phyloP scores from a whole-genome alignment of 2,888 invertebrate genomes.

The Drosophila infuscata region DNA sequence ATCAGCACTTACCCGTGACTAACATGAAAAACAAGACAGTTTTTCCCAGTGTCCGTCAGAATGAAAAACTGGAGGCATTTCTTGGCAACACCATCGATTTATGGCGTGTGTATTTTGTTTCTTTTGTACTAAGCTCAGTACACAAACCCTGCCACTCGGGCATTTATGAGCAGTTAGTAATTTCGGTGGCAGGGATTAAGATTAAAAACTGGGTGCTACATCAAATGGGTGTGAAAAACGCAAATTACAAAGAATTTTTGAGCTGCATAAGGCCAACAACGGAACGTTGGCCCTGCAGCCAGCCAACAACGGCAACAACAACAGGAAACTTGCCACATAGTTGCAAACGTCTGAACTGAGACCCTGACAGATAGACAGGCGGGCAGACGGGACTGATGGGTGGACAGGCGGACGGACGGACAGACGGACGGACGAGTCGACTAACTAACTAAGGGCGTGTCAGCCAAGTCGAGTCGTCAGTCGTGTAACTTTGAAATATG shows the following conservation, averaged over 20 bases:
- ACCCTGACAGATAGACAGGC: constrained; percentile 49
- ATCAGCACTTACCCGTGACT: constrained; percentile 45
- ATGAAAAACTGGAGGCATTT: constrained; percentile 48
- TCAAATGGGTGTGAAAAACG: constrained; percentile 80
- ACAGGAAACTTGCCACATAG: constrained; percentile 77
- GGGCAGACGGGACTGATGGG: constrained; percentile 25
- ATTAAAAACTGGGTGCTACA: constrained; percentile 74
- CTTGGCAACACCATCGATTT: constrained; percentile 75
- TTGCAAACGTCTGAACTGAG: constrained; percentile 58
- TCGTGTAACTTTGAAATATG: constrained; percentile 81
- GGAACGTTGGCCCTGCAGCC: constrained; percentile 39
- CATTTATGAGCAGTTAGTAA: constrained; percentile 72
- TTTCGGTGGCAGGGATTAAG: constrained; percentile 81
- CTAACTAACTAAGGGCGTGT: constrained; percentile 80
- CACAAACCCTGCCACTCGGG: constrained; percentile 32
- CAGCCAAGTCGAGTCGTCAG: constrained; percentile 72
- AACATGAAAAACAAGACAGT: constrained; percentile 74
- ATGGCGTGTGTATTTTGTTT: constrained; percentile 52
- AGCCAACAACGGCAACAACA: constrained; percentile 23
- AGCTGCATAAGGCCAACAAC: constrained; percentile 25
- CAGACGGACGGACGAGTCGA: constrained; percentile 36
- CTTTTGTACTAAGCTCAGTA: constrained; percentile 16
- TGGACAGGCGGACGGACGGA: constrained; percentile 13
- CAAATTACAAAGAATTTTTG: constrained; percentile 77
- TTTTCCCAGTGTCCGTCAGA: constrained; percentile 59